Conservation (phyloP, 53 echinoderm and acorn worm species). For the Stichopus horrens region DNA sequence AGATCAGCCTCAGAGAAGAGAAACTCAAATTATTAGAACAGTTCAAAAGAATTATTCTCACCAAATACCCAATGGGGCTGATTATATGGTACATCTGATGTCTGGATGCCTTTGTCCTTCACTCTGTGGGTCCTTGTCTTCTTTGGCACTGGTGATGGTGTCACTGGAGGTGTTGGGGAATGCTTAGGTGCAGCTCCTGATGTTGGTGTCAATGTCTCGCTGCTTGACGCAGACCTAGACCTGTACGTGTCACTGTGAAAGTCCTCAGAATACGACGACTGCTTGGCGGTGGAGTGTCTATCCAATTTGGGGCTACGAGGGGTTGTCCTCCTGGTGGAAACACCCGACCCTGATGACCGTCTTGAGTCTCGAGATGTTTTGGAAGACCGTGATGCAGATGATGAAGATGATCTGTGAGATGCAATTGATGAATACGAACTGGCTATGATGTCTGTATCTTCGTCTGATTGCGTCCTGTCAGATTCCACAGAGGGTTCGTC, state of each 20-base stretch:
- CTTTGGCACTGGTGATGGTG: constrained; percentile 21
- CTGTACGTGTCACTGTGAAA: constrained; percentile 11
- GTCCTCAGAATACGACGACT: constrained; percentile 27
- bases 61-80: constrained; percentile 31
- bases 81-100: neutral
- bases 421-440: constrained; percentile 1
- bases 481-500: neutral
- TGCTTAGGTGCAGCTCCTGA: neutral
- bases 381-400: neutral
- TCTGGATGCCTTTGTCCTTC: constrained; percentile 25
- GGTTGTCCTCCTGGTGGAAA: neutral
- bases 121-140: neutral
- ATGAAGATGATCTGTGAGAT: neutral
- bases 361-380: neutral
- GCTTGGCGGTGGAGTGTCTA: neutral
- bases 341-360: neutral
- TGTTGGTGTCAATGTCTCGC: constrained; percentile 5
- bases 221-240: constrained; percentile 5
- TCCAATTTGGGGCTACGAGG: neutral
- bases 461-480: constrained; percentile 2
- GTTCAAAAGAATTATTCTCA: constrained; percentile 7
- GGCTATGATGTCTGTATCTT: constrained; percentile 16
- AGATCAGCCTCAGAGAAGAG: neutral
- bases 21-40: neutral
- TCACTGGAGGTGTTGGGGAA: constrained; percentile 24